Percentiles rank a stretch among this genome's conserved stretches.
These are phyloP conservation scores for Drosophila planitibia DNA, from an alignment of 2,888 invertebrate species.

Conservation along the genomic window DNA sequence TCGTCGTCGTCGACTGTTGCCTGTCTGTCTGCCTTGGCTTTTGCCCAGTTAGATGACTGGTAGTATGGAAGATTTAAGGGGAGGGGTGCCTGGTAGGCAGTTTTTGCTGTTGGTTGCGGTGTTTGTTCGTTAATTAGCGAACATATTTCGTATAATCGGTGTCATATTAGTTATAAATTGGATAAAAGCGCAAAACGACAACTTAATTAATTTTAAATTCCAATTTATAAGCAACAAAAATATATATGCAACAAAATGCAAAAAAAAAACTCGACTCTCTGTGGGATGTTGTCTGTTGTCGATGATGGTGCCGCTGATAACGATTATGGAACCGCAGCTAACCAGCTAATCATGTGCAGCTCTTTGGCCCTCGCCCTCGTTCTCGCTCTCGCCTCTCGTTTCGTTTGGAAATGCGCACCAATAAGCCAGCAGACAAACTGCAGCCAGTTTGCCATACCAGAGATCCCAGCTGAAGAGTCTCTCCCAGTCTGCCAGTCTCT, in stretches of 20 bases:
- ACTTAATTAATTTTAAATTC: conserved; percentile 85
- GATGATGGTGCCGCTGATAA: conserved; percentile 72
- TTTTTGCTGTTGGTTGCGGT: conserved; percentile 59
- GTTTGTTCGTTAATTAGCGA: conserved; percentile 85
- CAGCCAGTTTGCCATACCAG: conserved; percentile 43
- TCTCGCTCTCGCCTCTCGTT: not conserved
- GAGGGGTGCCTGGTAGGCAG: conserved; percentile 13
- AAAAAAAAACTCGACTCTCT: conserved; percentile 14
- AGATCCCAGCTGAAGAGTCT: not conserved
- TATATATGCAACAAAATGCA: conserved; percentile 30
- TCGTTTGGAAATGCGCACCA: conserved; percentile 45
- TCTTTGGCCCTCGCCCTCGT: not conserved
- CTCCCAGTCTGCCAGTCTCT: conserved; percentile 1
- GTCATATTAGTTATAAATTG: conserved; percentile 86
- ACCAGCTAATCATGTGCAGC: conserved; percentile 47
- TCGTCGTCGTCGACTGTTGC: conserved; percentile 45
- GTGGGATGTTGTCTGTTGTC: conserved; percentile 25
- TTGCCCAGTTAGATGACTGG: conserved; percentile 45
- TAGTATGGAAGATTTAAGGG: not conserved
- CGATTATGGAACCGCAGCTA: conserved; percentile 59
- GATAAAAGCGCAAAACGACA: conserved; percentile 85
- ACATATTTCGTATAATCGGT: conserved; percentile 86
- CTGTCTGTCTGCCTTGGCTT: conserved; percentile 66
- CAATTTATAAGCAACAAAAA: conserved; percentile 76
- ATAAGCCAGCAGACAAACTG: conserved; percentile 58